phyloP scores from a whole-genome alignment of 2,888 invertebrate species.

The Leptinotarsa haldemani region DNA sequence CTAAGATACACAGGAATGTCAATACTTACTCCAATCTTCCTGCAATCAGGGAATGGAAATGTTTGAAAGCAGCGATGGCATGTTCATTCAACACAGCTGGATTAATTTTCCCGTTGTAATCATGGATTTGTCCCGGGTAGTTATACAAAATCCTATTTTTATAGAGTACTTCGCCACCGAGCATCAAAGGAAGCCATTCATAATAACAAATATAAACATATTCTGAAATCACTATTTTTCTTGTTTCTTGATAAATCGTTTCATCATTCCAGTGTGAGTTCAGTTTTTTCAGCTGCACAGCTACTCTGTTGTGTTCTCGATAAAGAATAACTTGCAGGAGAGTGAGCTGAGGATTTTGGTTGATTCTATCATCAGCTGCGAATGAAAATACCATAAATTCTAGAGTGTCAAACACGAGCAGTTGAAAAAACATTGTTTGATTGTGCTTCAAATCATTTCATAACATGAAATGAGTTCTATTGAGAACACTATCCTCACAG shows the following conservation, averaged over 20 bases:
- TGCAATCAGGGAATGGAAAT: slow-evolving; percentile 62
- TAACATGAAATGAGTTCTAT: no score
- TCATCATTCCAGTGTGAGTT: slow-evolving; percentile 68
- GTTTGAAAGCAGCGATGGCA: slow-evolving; percentile 62
- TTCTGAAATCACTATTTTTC: slow-evolving; percentile 63
- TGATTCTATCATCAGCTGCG: slow-evolving; percentile 62
- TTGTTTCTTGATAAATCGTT: slow-evolving; percentile 64
- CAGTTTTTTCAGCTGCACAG: slow-evolving; percentile 58
- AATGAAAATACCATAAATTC: not conserved
- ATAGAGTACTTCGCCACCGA: slow-evolving; percentile 28
- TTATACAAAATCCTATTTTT: slow-evolving; percentile 29
- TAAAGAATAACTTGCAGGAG: slow-evolving; percentile 64
- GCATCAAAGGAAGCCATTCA: slow-evolving; percentile 72
- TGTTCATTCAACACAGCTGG: slow-evolving; percentile 60
- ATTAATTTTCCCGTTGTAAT: slow-evolving; percentile 50
- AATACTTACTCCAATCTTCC: slow-evolving; percentile 60
- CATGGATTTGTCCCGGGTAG: slow-evolving; percentile 36
- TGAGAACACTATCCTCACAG: no score
- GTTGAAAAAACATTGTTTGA: no score
- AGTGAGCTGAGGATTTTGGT: slow-evolving; percentile 64
- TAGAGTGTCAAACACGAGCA: no score
- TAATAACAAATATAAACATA: slow-evolving; percentile 79
- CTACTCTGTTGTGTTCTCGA: slow-evolving; percentile 66
- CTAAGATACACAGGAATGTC: not conserved
- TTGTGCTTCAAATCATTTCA: no score